Percentiles rank a stretch among this genome's conserved stretches.
Evolutionary conservation across 2,888 invertebrate species (phyloP).

Genomic region (Microchrysa polita): DNA sequence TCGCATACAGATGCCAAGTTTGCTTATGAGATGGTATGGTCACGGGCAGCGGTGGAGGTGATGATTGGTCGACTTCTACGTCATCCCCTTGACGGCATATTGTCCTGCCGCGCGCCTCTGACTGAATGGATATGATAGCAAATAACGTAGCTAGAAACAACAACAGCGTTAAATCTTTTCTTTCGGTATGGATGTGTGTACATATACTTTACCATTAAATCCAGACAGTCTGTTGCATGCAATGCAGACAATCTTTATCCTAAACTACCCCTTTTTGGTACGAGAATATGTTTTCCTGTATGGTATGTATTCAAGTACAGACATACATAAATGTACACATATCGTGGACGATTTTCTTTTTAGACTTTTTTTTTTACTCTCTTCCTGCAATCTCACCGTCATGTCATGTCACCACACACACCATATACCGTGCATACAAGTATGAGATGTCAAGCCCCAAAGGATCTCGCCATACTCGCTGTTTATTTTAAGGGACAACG

Average conservation of each 20-base stretch:
- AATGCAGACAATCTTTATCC: conserved; percentile 41
- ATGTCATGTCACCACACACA: background rate
- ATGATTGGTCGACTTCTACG: no score
- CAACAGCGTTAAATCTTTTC: conserved; percentile 2
- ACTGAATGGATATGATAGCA: background rate
- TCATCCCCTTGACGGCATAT: background rate
- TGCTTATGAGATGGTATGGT: background rate
- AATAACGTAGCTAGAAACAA: no score
- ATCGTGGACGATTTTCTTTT: conserved; percentile 1
- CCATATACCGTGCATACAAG: background rate
- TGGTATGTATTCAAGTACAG: no score
- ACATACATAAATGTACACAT: background rate
- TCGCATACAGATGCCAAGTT: conserved; percentile 28
- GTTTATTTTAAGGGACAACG: conserved; percentile 34
- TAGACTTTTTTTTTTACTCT: conserved; percentile 1
- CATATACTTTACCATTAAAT: conserved; percentile 28
- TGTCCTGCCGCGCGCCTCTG: conserved; percentile 5
- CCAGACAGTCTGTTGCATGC: conserved; percentile 45
- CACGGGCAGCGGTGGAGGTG: background rate
- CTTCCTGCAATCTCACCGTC: conserved; percentile 1
- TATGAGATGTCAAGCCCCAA: background rate
- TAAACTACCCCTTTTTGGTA: conserved; percentile 32
- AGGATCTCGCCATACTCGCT: no score
- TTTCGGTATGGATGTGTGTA: background rate
- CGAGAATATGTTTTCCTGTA: background rate